phyloP scores from a whole-genome alignment of 2,888 invertebrate genomes.

The Gastrophysa polygoni region DNA sequence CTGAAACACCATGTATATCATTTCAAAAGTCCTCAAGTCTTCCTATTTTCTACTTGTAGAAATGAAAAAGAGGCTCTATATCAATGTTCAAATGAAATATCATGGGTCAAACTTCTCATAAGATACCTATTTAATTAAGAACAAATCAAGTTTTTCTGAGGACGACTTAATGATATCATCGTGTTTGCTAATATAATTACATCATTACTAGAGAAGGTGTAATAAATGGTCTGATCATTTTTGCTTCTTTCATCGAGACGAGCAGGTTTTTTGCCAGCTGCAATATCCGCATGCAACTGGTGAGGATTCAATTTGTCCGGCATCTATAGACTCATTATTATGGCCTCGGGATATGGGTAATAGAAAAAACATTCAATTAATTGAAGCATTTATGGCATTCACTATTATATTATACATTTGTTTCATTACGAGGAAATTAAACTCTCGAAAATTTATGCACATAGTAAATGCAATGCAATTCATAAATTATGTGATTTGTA shows the following conservation, averaged over 20 bases:
- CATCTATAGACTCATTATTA: not conserved
- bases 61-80: no score
- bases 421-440: not conserved
- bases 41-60: no score
- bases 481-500: no score
- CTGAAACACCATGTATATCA: no score
- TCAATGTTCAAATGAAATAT: constrained; percentile 30
- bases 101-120: constrained; percentile 36
- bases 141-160: constrained; percentile 40
- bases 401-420: not conserved
- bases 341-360: not conserved
- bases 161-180: constrained; percentile 43
- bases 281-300: constrained; percentile 22
- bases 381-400: not conserved
- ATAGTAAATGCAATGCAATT: not conserved
- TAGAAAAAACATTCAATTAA: not conserved
- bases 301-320: not conserved
- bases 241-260: no score
- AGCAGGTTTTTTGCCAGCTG: constrained; percentile 19
- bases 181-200: constrained; percentile 41
- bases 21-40: no score
- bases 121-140: constrained; percentile 34
- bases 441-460: not conserved
- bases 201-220: constrained; percentile 40
- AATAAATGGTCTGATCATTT: constrained; percentile 33